A percentile compares a stretch with the other conserved stretches of the same genome.
Conservation (phyloP, 2,888 invertebrate genomes). For the Meganola albula region DNA sequence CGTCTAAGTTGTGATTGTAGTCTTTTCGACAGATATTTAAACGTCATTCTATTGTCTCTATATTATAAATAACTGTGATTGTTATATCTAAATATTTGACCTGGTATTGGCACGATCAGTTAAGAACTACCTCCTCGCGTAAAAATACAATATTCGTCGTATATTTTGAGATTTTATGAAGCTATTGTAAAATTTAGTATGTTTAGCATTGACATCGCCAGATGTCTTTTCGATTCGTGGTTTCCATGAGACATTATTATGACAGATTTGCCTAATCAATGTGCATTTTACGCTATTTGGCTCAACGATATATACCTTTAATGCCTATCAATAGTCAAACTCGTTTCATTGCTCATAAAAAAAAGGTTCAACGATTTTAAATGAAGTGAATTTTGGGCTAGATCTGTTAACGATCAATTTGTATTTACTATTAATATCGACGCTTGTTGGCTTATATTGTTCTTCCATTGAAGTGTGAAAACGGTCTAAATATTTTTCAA, state of each 20-base stretch:
- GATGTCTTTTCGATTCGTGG: no score
- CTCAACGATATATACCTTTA: no score
- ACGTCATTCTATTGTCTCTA: constrained; percentile 50
- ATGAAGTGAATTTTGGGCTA: no score
- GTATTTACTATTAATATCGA: no score
- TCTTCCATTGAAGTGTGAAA: constrained; percentile 34
- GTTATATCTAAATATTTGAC: constrained; percentile 43
- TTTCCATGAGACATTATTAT: no score
- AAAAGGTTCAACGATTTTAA: no score
- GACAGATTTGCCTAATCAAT: no score
- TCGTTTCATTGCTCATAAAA: no score
- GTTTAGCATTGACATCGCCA: constrained; percentile 14
- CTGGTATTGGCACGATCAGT: constrained; percentile 49
- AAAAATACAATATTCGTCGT: constrained; percentile 31
- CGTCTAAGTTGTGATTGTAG: constrained; percentile 67
- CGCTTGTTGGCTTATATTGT: constrained; percentile 23
- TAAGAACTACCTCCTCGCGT: constrained; percentile 50
- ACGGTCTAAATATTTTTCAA: constrained; percentile 45
- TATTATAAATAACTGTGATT: constrained; percentile 59
- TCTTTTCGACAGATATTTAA: constrained; percentile 62
- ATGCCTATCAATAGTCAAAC: no score
- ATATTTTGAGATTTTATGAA: constrained; percentile 29
- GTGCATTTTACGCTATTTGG: no score
- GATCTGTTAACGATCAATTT: no score
- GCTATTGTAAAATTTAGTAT: constrained; percentile 26